Base-by-base conservation (phyloP, 2,888 invertebrate species). In the Anaspis maculata region DNA sequence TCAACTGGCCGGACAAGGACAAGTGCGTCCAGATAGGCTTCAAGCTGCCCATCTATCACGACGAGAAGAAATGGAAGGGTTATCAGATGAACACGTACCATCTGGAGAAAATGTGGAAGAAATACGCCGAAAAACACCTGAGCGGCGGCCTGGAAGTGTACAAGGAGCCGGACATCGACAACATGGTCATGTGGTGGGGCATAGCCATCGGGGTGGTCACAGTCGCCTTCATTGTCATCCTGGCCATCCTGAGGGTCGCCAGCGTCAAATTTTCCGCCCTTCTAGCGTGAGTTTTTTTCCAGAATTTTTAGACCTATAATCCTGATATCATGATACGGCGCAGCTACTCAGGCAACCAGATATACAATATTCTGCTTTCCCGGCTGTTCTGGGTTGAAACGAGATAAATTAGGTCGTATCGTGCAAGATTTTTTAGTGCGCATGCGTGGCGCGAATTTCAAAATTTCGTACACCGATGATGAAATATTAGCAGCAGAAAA, bases 121-220 rank as follows among this genome's bases (percentile, higher is more conserved):
- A 14, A 11, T 25, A 16, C 11, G 23, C 13, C 7, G 25, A 30
- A 25, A 10, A 19, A 16, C 27, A 30, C 11, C 5, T 7, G 6
- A 16, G 24, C 4, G 23, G 30, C 13, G 3, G 3, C 7, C 27
- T 35, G 26, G 13, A 9, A 9, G 26, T 25, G 19, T 35, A 35
- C 12, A 13, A 22, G 7, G 35, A 30, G 12, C 35, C 35, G 10
- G 31, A 35, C 25, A 11, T 35, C 22, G 15, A 35, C 3, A 15
- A 15, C 7, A 16, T 16, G 4, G 25, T 35, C 7, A 23, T 27
- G 11, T 35, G 35, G 35, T 35, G 31, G 30, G 35, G 30, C n/a
- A 15, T 35, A 11, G 35, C 30, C 7, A 35, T 35, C n/a, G 28
- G 25, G 11, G 3, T 35, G 1, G 27, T 35, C 10, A 10, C 27